phyloP scores from a whole-genome alignment of 2,113 vertebrate species.

The Crotalus horridus region DNA sequence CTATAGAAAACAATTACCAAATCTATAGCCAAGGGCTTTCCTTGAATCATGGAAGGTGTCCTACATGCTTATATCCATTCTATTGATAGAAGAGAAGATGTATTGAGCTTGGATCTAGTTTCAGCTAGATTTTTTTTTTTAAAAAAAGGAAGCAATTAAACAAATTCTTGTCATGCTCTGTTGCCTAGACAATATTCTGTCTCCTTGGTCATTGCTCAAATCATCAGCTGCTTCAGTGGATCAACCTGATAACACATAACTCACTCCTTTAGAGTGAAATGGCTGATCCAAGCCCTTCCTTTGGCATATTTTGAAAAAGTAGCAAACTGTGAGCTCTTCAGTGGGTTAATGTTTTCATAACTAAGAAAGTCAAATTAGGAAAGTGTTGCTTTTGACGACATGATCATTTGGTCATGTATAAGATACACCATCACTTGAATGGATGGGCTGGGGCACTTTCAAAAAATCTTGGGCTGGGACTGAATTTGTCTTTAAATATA shows the following conservation, averaged over 20 bases:
- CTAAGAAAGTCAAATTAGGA: not conserved
- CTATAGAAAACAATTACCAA: conserved; percentile 56
- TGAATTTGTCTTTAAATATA: not conserved
- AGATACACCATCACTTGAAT: not conserved
- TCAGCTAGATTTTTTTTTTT: not conserved
- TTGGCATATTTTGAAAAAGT: not conserved
- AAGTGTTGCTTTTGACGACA: not conserved
- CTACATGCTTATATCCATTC: conserved; percentile 3
- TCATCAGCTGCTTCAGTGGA: not conserved
- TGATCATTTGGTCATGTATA: not conserved
- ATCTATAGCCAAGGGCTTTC: conserved; percentile 25
- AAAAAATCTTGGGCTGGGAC: not conserved
- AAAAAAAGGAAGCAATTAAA: not conserved
- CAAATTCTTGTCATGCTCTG: not conserved
- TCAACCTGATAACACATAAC: not conserved
- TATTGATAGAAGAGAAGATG: conserved; percentile 7
- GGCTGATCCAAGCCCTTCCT: not conserved
- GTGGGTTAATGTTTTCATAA: not conserved
- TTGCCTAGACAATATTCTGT: not conserved
- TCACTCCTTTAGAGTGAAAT: not conserved
- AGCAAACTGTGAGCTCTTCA: not conserved
- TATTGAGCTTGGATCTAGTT: not conserved
- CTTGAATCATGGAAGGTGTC: conserved; percentile 28
- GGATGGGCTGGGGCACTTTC: not conserved
- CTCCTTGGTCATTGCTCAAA: not conserved